These are phyloP conservation scores for Micrasema minimum DNA, from an alignment of 1,140 invertebrate species.

Conservation along the genomic window DNA sequence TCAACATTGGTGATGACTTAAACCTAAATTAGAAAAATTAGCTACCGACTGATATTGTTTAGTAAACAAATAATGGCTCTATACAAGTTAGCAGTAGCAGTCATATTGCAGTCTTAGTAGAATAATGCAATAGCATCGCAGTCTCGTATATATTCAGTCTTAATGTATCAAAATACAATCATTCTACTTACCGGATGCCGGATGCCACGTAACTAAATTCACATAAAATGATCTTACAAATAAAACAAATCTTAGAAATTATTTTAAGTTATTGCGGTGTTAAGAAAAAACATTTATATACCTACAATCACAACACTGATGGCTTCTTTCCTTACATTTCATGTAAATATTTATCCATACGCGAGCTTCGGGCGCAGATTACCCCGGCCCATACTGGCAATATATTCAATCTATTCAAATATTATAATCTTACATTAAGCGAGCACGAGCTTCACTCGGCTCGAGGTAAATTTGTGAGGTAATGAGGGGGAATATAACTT, in stretches of 20 bases:
- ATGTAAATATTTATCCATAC: constrained; percentile 46
- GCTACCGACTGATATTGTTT: constrained; percentile 36
- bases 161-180: constrained; percentile 52
- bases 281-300: constrained; percentile 48
- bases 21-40: constrained; percentile 25
- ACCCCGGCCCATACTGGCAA: background rate
- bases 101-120: constrained; percentile 46
- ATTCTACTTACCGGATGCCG: constrained; percentile 43
- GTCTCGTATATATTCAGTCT: constrained; percentile 53
- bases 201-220: constrained; percentile 21
- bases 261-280: constrained; percentile 52
- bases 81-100: background rate
- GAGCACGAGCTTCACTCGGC: constrained; percentile 40
- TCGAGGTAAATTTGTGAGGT: constrained; percentile 35
- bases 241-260: constrained; percentile 51
- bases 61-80: constrained; percentile 28
- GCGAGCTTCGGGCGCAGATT: background rate
- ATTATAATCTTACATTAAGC: constrained; percentile 39
- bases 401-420: constrained; percentile 42
- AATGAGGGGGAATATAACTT: constrained; percentile 33
- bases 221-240: constrained; percentile 47
- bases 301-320: constrained; percentile 54
- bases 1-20: constrained; percentile 18
- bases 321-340: constrained; percentile 53
- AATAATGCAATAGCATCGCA: constrained; percentile 50